These are phyloP conservation scores for Strix occidentalis DNA, from an alignment of 2,797 vertebrate genomes.

Conservation along the genomic window DNA sequence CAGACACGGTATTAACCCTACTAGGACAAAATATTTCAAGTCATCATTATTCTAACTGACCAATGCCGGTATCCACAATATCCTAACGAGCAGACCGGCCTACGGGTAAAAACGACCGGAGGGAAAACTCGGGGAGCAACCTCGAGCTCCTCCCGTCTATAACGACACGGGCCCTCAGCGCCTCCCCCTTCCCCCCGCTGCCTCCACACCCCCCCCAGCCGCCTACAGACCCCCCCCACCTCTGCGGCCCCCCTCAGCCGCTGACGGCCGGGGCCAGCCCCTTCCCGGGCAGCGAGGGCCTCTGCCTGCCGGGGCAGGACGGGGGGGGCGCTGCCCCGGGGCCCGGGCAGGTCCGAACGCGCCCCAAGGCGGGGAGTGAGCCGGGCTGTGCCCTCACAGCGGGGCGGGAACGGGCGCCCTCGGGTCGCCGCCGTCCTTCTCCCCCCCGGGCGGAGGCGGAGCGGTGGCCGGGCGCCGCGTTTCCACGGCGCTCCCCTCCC, in stretches of 20 bases:
- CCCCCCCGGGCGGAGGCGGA: background rate
- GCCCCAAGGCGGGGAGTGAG: rapidly evolving
- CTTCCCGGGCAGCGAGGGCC: too few species aligned
- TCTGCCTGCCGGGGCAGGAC: too few species aligned
- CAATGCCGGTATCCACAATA: background rate
- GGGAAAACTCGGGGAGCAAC: background rate
- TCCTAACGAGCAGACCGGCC: background rate
- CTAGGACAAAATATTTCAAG: background rate
- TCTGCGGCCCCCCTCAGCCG: background rate
- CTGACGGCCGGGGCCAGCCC: background rate
- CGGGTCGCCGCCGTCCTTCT: rapidly evolving
- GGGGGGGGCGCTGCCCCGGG: too few species aligned
- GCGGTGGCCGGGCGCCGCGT: background rate
- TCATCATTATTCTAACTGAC: background rate
- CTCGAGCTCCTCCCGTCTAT: background rate
- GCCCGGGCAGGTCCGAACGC: too few species aligned
- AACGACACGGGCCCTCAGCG: background rate
- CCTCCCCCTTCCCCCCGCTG: too few species aligned
- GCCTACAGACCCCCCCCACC: background rate
- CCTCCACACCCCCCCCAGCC: background rate
- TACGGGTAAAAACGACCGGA: background rate
- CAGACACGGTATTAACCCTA: background rate
- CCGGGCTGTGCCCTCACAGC: rapidly evolving
- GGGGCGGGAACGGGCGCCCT: rapidly evolving
- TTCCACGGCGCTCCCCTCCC: too few species aligned